A percentile compares a stretch with the other conserved stretches of the same genome.
Evolutionary conservation across 2,797 vertebrate species (phyloP).

Genomic region (Sebastes kiyomatsui): DNA sequence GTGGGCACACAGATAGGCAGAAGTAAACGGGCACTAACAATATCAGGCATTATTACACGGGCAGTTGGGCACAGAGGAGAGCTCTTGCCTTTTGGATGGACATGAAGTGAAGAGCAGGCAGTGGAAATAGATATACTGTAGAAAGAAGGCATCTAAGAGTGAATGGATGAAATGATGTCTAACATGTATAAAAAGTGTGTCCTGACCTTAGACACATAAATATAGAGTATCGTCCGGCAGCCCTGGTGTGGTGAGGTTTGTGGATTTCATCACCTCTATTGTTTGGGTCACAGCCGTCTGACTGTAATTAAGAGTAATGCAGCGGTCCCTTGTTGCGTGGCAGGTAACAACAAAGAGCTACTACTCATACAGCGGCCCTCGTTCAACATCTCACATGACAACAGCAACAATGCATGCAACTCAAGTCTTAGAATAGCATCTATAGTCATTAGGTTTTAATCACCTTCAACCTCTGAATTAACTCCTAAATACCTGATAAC

Average conservation of each 20-base stretch:
- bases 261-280: slow-evolving; percentile 51
- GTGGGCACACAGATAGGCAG: slow-evolving; percentile 53
- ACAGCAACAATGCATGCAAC: background rate
- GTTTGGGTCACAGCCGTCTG: slow-evolving; percentile 59
- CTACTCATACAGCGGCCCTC: slow-evolving; percentile 36
- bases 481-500: background rate
- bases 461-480: background rate
- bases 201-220: background rate
- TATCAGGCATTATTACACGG: slow-evolving; percentile 54
- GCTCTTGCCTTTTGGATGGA: slow-evolving; percentile 14
- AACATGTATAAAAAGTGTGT: background rate
- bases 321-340: slow-evolving; percentile 45
- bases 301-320: slow-evolving; percentile 69
- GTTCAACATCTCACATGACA: slow-evolving; percentile 50
- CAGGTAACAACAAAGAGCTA: slow-evolving; percentile 49
- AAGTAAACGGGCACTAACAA: slow-evolving; percentile 46
- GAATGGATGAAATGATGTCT: background rate
- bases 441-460: background rate
- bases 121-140: background rate
- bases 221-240: slow-evolving; percentile 13
- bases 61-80: slow-evolving; percentile 65
- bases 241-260: slow-evolving; percentile 9
- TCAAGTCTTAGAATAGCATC: background rate
- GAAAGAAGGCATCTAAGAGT: background rate
- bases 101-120: slow-evolving; percentile 8